Conservation (phyloP, 2,888 invertebrate species). For the Calephelis perditalis region DNA sequence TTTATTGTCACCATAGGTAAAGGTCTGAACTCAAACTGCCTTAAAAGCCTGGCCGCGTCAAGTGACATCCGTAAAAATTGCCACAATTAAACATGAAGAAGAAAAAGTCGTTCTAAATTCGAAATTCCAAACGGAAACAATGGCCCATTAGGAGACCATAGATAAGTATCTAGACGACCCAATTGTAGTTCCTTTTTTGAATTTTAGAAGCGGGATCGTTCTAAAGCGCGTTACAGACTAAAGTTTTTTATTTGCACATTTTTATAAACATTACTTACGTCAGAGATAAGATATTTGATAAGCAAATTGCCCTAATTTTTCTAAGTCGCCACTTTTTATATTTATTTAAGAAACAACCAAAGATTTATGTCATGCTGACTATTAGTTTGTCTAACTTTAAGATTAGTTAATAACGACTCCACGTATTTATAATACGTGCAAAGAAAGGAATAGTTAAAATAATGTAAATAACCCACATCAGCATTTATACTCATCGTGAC, state of each 20-base stretch:
- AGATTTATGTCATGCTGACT: background rate
- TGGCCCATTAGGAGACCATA: constrained; percentile 66
- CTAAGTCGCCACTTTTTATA: constrained; percentile 1
- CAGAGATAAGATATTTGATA: constrained; percentile 6
- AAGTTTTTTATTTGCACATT: constrained; percentile 26
- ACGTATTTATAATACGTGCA: no score
- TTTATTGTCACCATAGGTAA: constrained; percentile 23
- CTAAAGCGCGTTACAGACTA: constrained; percentile 28
- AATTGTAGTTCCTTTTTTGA: constrained; percentile 52
- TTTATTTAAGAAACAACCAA: background rate
- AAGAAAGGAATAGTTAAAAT: no score
- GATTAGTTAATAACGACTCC: no score
- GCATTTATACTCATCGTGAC: no score
- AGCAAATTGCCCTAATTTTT: constrained; percentile 10
- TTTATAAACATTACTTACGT: constrained; percentile 23
- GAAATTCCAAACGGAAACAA: constrained; percentile 56
- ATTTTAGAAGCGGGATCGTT: constrained; percentile 38
- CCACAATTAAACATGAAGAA: constrained; percentile 62
- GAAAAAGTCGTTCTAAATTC: constrained; percentile 51
- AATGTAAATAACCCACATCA: no score
- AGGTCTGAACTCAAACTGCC: constrained; percentile 31
- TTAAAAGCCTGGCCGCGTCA: constrained; percentile 39
- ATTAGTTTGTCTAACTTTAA: background rate
- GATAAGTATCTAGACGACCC: constrained; percentile 66
- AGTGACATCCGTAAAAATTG: constrained; percentile 69